phyloP scores from a whole-genome alignment of 37 sponge, comb jelly and placozoan species.

The Halisarca cf. caerulea region DNA sequence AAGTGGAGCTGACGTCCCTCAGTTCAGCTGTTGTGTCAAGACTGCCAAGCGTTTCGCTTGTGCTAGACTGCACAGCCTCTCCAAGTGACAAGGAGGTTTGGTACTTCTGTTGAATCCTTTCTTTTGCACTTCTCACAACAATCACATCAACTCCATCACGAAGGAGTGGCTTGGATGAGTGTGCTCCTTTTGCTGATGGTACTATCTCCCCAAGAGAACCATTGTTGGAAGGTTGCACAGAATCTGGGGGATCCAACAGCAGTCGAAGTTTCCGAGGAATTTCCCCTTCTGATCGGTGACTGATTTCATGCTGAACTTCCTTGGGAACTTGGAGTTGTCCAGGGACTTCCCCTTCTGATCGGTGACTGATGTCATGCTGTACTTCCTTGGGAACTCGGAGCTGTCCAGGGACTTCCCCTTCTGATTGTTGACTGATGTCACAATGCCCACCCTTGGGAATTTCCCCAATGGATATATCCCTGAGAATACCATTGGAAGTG shows the following conservation, averaged over 20 bases:
- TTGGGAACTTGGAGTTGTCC: too few relatives aligned
- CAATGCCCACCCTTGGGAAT: background rate
- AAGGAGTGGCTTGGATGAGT: background rate
- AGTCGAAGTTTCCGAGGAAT: background rate
- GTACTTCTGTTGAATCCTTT: background rate
- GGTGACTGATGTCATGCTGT: background rate
- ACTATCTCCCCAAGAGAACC: background rate
- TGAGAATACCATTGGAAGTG: too few relatives aligned
- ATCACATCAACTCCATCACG: constrained; percentile 12
- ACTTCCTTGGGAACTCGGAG: too few relatives aligned
- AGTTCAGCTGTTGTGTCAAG: background rate
- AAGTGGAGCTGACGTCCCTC: background rate
- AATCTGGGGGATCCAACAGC: background rate
- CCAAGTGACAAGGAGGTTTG: background rate
- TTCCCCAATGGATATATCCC: too few relatives aligned
- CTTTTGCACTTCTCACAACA: background rate
- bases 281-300: background rate
- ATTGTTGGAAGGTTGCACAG: too few relatives aligned
- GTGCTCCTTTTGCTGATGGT: background rate
- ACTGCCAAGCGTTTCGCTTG: background rate
- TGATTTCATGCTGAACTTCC: background rate
- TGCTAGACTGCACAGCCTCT: background rate
- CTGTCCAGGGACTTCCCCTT: too few relatives aligned
- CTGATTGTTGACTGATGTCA: background rate
- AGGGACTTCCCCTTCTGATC: background rate